Percentiles rank a stretch among this genome's conserved stretches.
These are phyloP conservation scores for Podarcis raffonei DNA, from an alignment of 2,113 vertebrate species.

Conservation along the genomic window DNA sequence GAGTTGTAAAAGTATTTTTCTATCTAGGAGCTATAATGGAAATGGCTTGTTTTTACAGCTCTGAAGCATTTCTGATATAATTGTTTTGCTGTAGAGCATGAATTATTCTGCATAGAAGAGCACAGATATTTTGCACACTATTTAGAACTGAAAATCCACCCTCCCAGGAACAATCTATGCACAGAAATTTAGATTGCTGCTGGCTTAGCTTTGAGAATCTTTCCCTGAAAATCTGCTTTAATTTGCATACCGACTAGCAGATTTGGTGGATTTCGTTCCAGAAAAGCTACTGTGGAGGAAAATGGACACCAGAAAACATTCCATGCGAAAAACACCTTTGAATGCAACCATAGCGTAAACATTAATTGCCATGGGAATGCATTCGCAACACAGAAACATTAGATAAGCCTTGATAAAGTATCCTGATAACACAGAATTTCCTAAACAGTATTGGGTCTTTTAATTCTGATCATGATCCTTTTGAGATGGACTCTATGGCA, in stretches of 20 bases:
- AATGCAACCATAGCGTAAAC: neutral
- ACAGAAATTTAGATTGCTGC: neutral
- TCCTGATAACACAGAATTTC: neutral
- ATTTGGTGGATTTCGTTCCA: neutral
- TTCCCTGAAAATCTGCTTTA: neutral
- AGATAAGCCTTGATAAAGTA: neutral
- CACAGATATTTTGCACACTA: no score
- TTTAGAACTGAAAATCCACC: neutral
- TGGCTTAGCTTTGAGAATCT: neutral
- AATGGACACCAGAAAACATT: neutral
- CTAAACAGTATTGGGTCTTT: neutral
- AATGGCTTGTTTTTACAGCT: neutral
- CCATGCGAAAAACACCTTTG: neutral
- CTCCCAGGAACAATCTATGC: neutral
- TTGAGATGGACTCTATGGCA: neutral
- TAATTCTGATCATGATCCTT: neutral
- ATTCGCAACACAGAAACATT: neutral
- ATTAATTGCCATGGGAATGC: neutral
- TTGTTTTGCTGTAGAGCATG: neutral
- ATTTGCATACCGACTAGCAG: neutral
- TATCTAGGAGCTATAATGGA: neutral
- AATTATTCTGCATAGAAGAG: neutral
- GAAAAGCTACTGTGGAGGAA: neutral
- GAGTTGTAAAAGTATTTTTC: neutral
- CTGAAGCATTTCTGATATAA: neutral